These are phyloP conservation scores for Cygnus buccinator DNA, from an alignment of 2,113 vertebrate genomes.

Conservation along the genomic window DNA sequence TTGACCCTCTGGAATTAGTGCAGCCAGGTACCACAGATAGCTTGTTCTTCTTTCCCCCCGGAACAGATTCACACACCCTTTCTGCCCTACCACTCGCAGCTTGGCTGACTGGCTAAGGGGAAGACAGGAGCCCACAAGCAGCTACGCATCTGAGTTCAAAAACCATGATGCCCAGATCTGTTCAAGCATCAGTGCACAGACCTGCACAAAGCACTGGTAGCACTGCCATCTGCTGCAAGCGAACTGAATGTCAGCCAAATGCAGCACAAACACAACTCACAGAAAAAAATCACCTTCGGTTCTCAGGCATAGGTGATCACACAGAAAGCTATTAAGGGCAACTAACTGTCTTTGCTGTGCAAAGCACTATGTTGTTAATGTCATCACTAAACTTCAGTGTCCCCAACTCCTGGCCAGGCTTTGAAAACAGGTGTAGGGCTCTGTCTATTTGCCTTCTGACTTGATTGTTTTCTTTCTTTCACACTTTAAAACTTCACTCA, in stretches of 20 bases:
- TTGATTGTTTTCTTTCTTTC: neutral
- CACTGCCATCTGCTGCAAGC: neutral
- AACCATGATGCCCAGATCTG: neutral
- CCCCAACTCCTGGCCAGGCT: neutral
- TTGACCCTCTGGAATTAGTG: rapidly evolving
- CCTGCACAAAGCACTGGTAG: neutral
- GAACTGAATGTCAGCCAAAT: neutral
- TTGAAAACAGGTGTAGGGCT: neutral
- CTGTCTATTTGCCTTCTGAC: neutral
- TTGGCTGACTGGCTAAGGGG: neutral
- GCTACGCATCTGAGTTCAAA: rapidly evolving
- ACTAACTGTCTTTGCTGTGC: rapidly evolving
- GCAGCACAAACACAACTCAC: neutral
- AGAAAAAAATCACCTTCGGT: rapidly evolving
- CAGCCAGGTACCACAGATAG: rapidly evolving
- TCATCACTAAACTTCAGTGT: neutral
- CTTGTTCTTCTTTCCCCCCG: rapidly evolving
- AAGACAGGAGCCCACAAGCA: rapidly evolving
- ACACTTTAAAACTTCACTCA: neutral
- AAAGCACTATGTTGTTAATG: neutral
- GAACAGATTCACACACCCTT: neutral
- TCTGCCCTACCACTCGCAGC: neutral
- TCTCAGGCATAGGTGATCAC: rapidly evolving
- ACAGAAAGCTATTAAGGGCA: neutral
- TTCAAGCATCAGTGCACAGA: neutral